Conservation (phyloP, 2,113 vertebrate species). For the Anhinga anhinga region DNA sequence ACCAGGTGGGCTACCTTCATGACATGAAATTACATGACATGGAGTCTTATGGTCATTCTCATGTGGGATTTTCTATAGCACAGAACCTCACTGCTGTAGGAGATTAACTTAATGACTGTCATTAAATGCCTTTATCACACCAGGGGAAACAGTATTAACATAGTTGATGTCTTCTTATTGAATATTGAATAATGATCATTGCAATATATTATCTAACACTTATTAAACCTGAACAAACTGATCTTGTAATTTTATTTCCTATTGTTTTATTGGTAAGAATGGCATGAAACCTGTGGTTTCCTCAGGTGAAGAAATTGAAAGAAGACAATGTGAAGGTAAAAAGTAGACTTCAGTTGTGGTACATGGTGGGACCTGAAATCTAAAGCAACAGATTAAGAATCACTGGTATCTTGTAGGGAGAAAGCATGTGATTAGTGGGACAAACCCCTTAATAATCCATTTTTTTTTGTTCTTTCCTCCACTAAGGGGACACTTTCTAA, state of each 20-base stretch:
- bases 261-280: neutral
- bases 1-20: neutral
- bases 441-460: neutral
- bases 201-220: neutral
- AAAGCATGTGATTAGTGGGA: neutral
- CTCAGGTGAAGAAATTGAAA: neutral
- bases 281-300: neutral
- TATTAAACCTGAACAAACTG: neutral
- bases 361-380: neutral
- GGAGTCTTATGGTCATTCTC: neutral
- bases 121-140: conserved; percentile 3
- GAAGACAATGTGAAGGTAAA: neutral
- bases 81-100: neutral
- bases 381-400: neutral
- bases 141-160: neutral
- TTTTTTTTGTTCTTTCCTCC: neutral
- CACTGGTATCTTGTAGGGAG: neutral
- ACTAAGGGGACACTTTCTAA: neutral
- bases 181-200: neutral
- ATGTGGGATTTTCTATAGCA: neutral
- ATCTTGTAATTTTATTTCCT: neutral
- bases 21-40: neutral
- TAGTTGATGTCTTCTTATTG: neutral
- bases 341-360: neutral
- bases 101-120: neutral